A percentile compares a stretch with the other conserved stretches of the same genome.
phyloP scores from a whole-genome alignment of 2,113 vertebrate species.

The Bungarus multicinctus region DNA sequence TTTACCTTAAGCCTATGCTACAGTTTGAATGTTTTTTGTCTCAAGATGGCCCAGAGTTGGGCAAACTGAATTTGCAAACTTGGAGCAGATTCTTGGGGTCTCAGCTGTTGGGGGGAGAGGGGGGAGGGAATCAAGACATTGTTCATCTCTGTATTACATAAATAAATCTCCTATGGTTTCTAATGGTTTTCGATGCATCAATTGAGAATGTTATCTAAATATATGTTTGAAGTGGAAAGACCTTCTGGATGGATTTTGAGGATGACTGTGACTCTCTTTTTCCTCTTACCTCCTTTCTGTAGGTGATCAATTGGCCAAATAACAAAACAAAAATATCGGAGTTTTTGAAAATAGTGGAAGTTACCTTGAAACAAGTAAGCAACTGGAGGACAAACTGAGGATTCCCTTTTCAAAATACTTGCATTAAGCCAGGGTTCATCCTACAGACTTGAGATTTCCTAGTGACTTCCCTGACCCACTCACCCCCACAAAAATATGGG shows the following conservation, averaged over 20 bases:
- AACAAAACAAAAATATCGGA: accelerated
- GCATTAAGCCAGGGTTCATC: not conserved
- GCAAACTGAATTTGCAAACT: not conserved
- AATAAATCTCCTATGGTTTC: not conserved
- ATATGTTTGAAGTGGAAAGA: not conserved
- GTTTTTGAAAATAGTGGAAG: not conserved
- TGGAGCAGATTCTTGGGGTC: not conserved
- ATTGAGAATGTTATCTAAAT: not conserved
- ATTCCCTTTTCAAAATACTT: not conserved
- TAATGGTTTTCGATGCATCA: not conserved
- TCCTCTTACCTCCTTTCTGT: slow-evolving; percentile 3
- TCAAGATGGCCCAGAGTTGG: not conserved
- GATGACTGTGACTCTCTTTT: not conserved
- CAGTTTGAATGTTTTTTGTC: not conserved
- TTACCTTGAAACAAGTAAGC: slow-evolving; percentile 44
- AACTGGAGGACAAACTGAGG: not conserved
- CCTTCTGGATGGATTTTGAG: not conserved
- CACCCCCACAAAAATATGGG: not conserved
- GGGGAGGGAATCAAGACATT: not conserved
- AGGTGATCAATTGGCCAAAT: not conserved
- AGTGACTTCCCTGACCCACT: not conserved
- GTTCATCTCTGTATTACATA: not conserved
- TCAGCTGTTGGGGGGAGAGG: accelerated
- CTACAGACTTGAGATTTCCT: not conserved
- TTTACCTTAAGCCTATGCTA: not conserved